These are phyloP conservation scores for Gymnocypris eckloni DNA, from an alignment of 2,797 vertebrate genomes.

Conservation along the genomic window DNA sequence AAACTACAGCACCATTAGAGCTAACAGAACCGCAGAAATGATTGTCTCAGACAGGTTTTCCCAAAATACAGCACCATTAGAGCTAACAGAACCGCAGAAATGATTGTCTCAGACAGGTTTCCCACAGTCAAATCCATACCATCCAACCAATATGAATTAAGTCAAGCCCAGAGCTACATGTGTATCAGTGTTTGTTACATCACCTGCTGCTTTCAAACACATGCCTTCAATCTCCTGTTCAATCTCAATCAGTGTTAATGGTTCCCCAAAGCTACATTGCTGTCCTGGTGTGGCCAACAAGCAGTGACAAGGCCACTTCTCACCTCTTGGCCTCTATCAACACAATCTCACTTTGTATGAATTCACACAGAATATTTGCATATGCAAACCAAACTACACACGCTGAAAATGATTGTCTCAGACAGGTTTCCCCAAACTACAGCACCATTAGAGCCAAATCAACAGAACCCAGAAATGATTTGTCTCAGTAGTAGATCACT, in stretches of 20 bases:
- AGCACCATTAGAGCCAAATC: too few relatives aligned
- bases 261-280: too few relatives aligned
- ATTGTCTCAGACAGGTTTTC: background rate
- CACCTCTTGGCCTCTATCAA: background rate
- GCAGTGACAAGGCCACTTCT: background rate
- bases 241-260: slow-evolving; percentile 3
- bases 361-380: slow-evolving; percentile 15
- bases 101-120: too few relatives aligned
- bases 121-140: too few relatives aligned
- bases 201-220: background rate
- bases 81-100: too few relatives aligned
- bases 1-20: background rate
- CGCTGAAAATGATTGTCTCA: too few relatives aligned
- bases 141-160: background rate
- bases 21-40: background rate
- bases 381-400: background rate
- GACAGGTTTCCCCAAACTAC: too few relatives aligned
- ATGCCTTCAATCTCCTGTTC: background rate
- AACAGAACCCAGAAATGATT: background rate
- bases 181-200: too few relatives aligned
- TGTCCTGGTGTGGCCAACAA: background rate
- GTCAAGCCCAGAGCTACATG: background rate
- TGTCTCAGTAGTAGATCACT: background rate
- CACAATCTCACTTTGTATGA: background rate
- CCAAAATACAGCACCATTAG: background rate